Conservation (phyloP, 23 tunicate species). For the Diplosoma virens region DNA sequence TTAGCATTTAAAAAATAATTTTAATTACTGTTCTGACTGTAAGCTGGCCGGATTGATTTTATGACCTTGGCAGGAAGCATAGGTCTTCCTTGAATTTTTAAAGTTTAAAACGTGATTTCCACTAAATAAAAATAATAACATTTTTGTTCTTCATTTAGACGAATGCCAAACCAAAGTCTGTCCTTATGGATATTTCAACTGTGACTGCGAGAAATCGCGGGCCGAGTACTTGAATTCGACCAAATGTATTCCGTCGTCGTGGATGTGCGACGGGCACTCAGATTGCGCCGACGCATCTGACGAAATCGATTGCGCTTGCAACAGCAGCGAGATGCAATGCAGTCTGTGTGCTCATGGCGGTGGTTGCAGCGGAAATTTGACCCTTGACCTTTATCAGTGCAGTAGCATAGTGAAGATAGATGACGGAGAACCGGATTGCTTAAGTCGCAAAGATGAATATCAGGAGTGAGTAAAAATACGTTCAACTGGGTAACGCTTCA, state of each 20-base stretch:
- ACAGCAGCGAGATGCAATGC: background rate
- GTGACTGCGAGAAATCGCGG: conserved; percentile 12
- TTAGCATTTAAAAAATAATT: too few species aligned
- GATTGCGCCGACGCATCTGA: conserved; percentile 14
- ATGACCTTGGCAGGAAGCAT: too few species aligned
- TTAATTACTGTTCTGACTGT: too few species aligned
- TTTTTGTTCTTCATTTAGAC: conserved; percentile 2
- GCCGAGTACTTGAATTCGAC: background rate
- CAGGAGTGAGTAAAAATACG: too few species aligned
- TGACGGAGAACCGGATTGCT: conserved; percentile 4
- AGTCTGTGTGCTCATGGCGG: conserved; percentile 10
- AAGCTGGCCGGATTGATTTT: too few species aligned
- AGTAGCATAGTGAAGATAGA: background rate
- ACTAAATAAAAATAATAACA: too few species aligned
- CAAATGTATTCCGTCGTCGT: background rate
- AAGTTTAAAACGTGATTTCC: too few species aligned
- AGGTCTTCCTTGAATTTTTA: too few species aligned
- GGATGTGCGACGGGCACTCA: conserved; percentile 13
- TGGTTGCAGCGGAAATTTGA: conserved; percentile 12
- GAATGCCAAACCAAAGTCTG: conserved; percentile 7
- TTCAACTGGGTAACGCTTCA: too few species aligned
- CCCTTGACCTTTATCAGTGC: background rate
- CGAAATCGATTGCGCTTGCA: background rate
- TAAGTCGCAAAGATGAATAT: conserved; percentile 5
- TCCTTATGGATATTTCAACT: conserved; percentile 1